A percentile compares a stretch with the other conserved stretches of the same genome.
phyloP scores from a whole-genome alignment of 2,113 vertebrate genomes.

The Channa argus region DNA sequence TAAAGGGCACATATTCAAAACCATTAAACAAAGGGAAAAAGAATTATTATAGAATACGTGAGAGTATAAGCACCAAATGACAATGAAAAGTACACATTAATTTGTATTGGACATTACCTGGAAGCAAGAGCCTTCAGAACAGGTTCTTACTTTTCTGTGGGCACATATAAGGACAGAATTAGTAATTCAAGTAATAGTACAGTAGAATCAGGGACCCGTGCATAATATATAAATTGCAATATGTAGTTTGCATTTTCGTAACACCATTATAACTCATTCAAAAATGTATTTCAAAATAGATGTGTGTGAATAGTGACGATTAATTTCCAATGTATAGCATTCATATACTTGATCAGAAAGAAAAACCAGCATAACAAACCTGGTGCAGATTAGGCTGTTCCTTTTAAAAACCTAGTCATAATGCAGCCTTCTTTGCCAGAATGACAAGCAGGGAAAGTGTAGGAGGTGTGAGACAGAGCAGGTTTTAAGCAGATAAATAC shows the following conservation, averaged over 20 bases:
- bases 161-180: constrained; percentile 59
- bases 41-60: not conserved
- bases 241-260: too few species aligned
- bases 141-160: constrained; percentile 85
- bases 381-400: not conserved
- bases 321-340: not conserved
- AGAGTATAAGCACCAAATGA: not conserved
- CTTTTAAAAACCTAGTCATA: constrained; percentile 9
- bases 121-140: constrained; percentile 79
- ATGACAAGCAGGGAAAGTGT: constrained; percentile 1
- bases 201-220: too few species aligned
- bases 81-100: not conserved
- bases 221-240: too few species aligned
- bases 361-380: not conserved
- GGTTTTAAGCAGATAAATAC: constrained; percentile 39
- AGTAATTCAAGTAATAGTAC: constrained; percentile 27
- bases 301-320: not conserved
- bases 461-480: constrained; percentile 29
- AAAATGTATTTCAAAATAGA: not conserved
- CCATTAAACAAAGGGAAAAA: too few species aligned
- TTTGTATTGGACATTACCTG: constrained; percentile 70
- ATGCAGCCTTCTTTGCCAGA: constrained; percentile 27
- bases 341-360: constrained; percentile 2
- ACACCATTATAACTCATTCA: too few species aligned
- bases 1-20: too few species aligned